These are phyloP conservation scores for Hecatera dysodea DNA, from an alignment of 2,888 invertebrate genomes.

Conservation along the genomic window DNA sequence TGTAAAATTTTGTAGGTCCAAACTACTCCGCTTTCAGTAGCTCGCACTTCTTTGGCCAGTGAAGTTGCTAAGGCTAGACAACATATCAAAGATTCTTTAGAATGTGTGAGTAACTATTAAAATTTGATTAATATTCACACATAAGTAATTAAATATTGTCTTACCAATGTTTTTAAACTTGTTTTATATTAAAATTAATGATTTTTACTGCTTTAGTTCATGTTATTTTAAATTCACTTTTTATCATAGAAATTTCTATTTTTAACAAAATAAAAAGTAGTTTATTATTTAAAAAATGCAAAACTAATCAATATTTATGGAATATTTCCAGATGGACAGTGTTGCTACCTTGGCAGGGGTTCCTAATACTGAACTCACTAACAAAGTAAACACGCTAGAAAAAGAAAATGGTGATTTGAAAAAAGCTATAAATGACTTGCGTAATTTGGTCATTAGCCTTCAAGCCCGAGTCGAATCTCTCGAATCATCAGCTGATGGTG, in stretches of 20 bases:
- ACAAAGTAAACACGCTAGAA: conserved; percentile 90
- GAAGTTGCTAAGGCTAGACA: conserved; percentile 97
- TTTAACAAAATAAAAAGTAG: not conserved
- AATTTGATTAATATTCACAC: conserved; percentile 70
- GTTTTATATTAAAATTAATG: conserved; percentile 26
- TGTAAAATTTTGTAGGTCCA: conserved; percentile 79
- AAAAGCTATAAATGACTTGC: conserved; percentile 85
- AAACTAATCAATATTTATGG: not conserved
- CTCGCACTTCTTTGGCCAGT: conserved; percentile 93
- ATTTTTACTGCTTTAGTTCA: not conserved
- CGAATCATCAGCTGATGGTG: conserved; percentile 74
- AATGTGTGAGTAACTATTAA: conserved; percentile 91
- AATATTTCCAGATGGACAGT: conserved; percentile 92
- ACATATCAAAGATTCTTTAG: conserved; percentile 94
- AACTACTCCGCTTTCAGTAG: conserved; percentile 79
- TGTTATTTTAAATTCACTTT: conserved; percentile 5
- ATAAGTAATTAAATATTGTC: conserved; percentile 43
- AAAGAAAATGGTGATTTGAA: conserved; percentile 91
- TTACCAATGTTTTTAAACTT: conserved; percentile 27
- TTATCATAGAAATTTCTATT: not conserved
- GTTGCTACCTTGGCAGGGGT: conserved; percentile 91
- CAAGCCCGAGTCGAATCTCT: conserved; percentile 85
- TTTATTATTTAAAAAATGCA: too few relatives aligned
- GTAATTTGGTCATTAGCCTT: conserved; percentile 86
- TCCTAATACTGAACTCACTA: conserved; percentile 90